Base-by-base conservation (phyloP, 1,140 invertebrate genomes). In the Proctacanthus coquilletti region DNA sequence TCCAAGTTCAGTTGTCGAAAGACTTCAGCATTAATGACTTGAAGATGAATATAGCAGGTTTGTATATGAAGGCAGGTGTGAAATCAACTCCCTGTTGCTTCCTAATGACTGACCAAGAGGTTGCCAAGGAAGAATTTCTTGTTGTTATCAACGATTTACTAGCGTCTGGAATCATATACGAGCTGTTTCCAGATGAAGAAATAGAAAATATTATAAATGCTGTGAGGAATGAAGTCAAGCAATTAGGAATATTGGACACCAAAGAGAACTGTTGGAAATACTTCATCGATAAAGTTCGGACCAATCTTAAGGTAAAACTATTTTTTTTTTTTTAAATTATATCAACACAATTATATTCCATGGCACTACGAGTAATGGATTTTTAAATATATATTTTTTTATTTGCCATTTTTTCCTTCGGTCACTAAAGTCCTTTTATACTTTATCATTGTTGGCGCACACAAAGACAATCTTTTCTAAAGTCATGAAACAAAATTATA, bases 211-310 rank as follows among this genome's bases (percentile, higher is more conserved):
- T 95, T 38, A 77, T 94, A 17, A 75, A 71, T 45, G 72, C 70
- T 5, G 69, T 95, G 4, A 67, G 80, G 46, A 81, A 77, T 53
- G 89, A 95, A 68, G 88, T 93, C 21, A 50, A 49, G 13, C 49
- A 51, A 34, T 61, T 73, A 3, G 92, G 89, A 8, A 64, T 89
- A 36, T 64, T 76, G 39, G 91, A 95, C 59, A 84, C 83, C 0
- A 71, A 77, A 45, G 91, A 96, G 54, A 94, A 91, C 52, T 94
- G 89, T 53, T 97, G 91, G 91, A 81, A 78, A 54, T 91, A 87
- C 63, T 96, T 93, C 53, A 92, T 97, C 44, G 84, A 92, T 47
- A 74, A 84, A 53, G 87, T 94, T 9, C 69, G 86, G 38, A 66
- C 64, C 31, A 61, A 73, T 48, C 50, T 85, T 3, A 85, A 83